These are phyloP conservation scores for Zygaena filipendulae DNA, from an alignment of 2,888 invertebrate species.

Conservation along the genomic window DNA sequence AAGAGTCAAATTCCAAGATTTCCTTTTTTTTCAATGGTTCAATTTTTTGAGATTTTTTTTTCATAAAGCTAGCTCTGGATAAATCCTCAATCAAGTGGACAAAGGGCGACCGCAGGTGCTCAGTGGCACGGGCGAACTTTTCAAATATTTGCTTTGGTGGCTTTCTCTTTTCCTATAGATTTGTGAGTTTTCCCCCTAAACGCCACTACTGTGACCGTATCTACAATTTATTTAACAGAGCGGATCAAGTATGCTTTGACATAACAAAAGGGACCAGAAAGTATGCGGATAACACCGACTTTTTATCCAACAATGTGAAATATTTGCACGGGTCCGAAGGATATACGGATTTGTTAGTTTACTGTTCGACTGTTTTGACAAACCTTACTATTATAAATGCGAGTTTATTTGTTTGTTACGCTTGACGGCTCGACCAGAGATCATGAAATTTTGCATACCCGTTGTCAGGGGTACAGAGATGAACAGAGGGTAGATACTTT, in stretches of 20 bases:
- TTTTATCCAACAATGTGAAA: no score
- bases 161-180: constrained; percentile 54
- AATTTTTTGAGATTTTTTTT: no score
- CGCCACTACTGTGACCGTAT: constrained; percentile 45
- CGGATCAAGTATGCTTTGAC: constrained; percentile 67
- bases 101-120: constrained; percentile 60
- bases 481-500: no score
- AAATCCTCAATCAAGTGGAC: constrained; percentile 34
- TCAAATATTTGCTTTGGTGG: constrained; percentile 61
- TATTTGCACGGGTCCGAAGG: no score
- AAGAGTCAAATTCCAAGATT: no score
- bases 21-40: no score
- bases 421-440: background rate
- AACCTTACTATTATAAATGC: no score
- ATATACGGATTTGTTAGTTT: no score
- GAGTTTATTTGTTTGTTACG: no score
- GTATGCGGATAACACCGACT: no score
- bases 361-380: constrained; percentile 1
- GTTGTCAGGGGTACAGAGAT: no score
- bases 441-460: no score
- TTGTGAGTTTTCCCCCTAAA: constrained; percentile 39
- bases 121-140: constrained; percentile 38
- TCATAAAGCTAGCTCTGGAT: constrained; percentile 27
- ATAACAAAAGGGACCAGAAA: constrained; percentile 39
- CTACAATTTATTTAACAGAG: constrained; percentile 49